Conservation (phyloP, 2,797 vertebrate genomes). For the Muscicapa striata region DNA sequence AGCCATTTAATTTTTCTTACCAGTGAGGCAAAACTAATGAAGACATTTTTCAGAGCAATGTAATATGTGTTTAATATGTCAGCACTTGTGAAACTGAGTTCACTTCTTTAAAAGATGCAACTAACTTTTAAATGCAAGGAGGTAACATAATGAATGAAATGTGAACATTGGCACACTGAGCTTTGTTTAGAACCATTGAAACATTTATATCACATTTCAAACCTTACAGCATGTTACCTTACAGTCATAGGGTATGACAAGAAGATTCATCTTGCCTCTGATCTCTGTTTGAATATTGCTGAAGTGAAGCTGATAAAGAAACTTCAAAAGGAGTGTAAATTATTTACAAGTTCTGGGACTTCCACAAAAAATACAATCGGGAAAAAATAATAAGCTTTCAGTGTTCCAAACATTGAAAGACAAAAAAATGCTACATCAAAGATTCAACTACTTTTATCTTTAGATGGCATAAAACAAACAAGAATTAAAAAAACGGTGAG, state of each 20-base stretch:
- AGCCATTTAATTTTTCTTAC: conserved; percentile 10
- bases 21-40: conserved; percentile 1
- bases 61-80: neutral
- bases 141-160: neutral
- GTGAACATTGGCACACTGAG: neutral
- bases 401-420: neutral
- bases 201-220: neutral
- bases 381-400: conserved; percentile 2
- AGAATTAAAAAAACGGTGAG: neutral
- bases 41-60: neutral
- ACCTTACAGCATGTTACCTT: neutral
- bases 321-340: conserved; percentile 9
- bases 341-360: conserved; percentile 6
- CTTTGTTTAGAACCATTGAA: neutral
- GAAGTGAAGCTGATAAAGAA: neutral
- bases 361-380: neutral
- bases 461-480: neutral
- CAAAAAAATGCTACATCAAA: neutral
- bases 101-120: neutral
- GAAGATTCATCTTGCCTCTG: neutral
- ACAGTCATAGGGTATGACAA: neutral
- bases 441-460: neutral
- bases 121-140: neutral
- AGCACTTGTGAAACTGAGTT: neutral
- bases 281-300: neutral